Percentiles rank a stretch among this genome's conserved stretches.
Evolutionary conservation across 2,797 vertebrate species (phyloP).

Genomic region (Columba guinea): DNA sequence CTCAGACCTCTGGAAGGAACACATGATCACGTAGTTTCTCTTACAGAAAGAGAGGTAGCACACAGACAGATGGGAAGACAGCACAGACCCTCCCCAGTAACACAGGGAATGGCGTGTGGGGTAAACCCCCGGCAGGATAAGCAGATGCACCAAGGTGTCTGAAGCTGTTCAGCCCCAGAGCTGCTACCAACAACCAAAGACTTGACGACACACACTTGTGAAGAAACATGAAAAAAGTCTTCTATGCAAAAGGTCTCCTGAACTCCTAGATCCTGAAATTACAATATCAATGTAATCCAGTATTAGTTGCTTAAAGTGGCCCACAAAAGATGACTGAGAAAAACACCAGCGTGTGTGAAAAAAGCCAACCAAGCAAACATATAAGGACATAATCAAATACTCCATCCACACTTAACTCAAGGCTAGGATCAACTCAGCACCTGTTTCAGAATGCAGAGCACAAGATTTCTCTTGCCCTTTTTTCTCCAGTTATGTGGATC

Average conservation of each 20-base stretch:
- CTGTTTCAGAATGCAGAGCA: not conserved
- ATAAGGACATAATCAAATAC: not conserved
- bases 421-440: not conserved
- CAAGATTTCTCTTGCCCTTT: not conserved
- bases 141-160: not conserved
- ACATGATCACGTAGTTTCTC: not conserved
- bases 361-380: not conserved
- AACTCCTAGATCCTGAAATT: not conserved
- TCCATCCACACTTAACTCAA: not conserved
- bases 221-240: not conserved
- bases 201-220: not conserved
- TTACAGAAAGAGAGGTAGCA: not conserved
- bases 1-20: conserved; percentile 76
- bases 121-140: not conserved
- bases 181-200: not conserved
- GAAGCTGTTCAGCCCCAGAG: not conserved
- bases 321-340: not conserved
- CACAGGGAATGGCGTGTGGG: not conserved
- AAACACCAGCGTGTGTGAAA: not conserved
- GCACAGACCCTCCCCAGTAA: not conserved
- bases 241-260: not conserved
- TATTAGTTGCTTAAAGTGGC: not conserved
- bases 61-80: not conserved
- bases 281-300: not conserved
- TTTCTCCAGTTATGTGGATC: not conserved